A percentile compares a stretch with the other conserved stretches of the same genome.
Conservation (phyloP, 53 echinoderm and acorn worm species). For the Paracentrotus lividus region DNA sequence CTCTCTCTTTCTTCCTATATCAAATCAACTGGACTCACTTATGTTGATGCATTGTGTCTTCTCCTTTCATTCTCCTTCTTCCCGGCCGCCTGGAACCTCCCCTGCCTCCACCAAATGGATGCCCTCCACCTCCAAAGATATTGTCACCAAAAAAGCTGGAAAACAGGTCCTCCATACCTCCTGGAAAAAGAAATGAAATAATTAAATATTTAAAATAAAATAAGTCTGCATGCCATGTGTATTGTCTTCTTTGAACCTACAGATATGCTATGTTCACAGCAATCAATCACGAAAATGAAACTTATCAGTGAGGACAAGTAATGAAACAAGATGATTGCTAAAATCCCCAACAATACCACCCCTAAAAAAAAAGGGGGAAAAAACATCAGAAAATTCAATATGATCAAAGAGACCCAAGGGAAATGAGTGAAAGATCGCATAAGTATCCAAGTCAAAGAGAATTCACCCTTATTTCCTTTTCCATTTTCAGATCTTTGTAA, state of each 20-base stretch:
- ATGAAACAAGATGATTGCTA: no score
- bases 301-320: no score
- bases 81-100: conserved; percentile 39
- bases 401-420: no score
- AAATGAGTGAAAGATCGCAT: no score
- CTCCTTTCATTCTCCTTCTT: conserved; percentile 87
- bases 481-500: no score
- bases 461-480: no score
- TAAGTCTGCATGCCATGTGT: not conserved
- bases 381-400: no score
- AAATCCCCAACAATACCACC: no score
- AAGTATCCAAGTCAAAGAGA: no score
- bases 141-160: conserved; percentile 97
- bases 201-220: not conserved
- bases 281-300: no score
- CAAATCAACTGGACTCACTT: conserved; percentile 73
- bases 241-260: not conserved
- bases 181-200: conserved; percentile 35
- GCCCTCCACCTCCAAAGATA: conserved; percentile 83
- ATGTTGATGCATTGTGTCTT: conserved; percentile 95
- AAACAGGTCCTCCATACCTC: conserved; percentile 94
- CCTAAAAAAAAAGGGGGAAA: not conserved
- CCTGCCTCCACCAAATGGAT: conserved; percentile 79
- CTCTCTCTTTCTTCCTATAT: not conserved
- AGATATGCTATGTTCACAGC: no score